Evolutionary conservation across 2,888 invertebrate genomes (phyloP), one percentile per base, ranked within the genome.

Genomic region (Meliscaeva auricollis): DNA sequence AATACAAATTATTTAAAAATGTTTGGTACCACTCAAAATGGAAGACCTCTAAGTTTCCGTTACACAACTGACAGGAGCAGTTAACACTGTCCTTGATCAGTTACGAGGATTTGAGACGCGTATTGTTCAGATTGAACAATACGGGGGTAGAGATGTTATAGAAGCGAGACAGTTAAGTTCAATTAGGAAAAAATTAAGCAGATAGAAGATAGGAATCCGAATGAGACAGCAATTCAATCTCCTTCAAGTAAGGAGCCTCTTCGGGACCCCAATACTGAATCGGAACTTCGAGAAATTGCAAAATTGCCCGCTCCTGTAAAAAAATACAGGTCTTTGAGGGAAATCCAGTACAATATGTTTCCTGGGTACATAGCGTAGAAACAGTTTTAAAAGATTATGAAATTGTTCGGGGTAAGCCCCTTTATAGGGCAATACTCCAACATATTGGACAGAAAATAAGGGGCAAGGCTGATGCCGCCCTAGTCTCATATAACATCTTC

Each of bases 381-480:
- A 52, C 62, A 17, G 83, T 87, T 3, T 26, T 87, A 15, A 66
- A 38, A 6, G 81, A 83, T 26, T 84, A 87, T 26, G 64, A 72
- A 7, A 76, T 87, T n/a, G 72, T 85, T 2, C 69, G 48, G 8
- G 3, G 32, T 32, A 87, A 87, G 58, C 80, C 87, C 2, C 52
- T 83, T 1, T 87, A 87, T 48, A 78, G 76, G 15, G 76, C 77
- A 1, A 87, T 87, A 11, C 58, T 87, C 7, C 62, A 87, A 50
- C 48, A 60, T 20, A 66, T 87, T 5, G 52, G 85, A 5, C 62
- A 64, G 26, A 82, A 87, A n/a, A 73, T 85, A 9, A 56, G 83
- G 38, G 83, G 83, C 13, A 46, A 44, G 11, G 87, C 83, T 0
- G 68, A 83, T 15, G 48, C 66, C 1, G 78, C 81, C 15, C 54